Percentiles rank a stretch among this genome's conserved stretches.
These are phyloP conservation scores for Perccottus glenii DNA, from an alignment of 2,113 vertebrate species.

Conservation along the genomic window DNA sequence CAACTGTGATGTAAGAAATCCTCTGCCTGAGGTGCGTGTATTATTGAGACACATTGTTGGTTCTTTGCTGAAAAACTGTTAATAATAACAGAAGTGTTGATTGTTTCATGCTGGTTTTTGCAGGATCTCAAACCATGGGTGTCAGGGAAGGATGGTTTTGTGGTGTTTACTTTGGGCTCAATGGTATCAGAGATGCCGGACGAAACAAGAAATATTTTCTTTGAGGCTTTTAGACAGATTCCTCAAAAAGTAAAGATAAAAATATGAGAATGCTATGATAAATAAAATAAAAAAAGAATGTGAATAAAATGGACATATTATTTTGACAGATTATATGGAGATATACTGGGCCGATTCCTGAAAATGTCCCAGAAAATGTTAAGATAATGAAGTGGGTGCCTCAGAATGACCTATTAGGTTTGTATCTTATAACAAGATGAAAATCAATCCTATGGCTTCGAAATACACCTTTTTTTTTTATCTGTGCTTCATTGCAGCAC, in stretches of 20 bases:
- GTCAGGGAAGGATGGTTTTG: constrained; percentile 88
- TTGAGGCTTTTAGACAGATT: constrained; percentile 86
- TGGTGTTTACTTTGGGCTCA: constrained; percentile 92
- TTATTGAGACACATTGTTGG: background rate
- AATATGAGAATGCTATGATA: background rate
- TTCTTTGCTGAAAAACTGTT: background rate
- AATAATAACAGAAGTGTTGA: background rate
- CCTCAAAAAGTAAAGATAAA: constrained; percentile 85
- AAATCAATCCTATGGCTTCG: background rate
- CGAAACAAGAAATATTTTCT: constrained; percentile 81
- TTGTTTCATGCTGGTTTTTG: constrained; percentile 9
- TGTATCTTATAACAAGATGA: constrained; percentile 6
- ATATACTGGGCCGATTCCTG: constrained; percentile 79
- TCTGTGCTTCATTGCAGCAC: constrained; percentile 72
- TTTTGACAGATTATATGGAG: constrained; percentile 88
- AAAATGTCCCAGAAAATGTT: constrained; percentile 83
- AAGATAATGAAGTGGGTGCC: constrained; percentile 93
- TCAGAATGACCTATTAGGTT: constrained; percentile 93
- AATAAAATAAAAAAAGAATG: background rate
- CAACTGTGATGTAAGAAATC: constrained; percentile 72
- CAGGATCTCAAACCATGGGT: constrained; percentile 90
- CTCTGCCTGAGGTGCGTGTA: constrained; percentile 67
- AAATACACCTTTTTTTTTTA: background rate
- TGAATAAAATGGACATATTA: background rate
- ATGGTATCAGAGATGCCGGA: constrained; percentile 86